Evolutionary conservation across 2,888 invertebrate genomes (phyloP).

Genomic region (Lycocerus yunnanus): DNA sequence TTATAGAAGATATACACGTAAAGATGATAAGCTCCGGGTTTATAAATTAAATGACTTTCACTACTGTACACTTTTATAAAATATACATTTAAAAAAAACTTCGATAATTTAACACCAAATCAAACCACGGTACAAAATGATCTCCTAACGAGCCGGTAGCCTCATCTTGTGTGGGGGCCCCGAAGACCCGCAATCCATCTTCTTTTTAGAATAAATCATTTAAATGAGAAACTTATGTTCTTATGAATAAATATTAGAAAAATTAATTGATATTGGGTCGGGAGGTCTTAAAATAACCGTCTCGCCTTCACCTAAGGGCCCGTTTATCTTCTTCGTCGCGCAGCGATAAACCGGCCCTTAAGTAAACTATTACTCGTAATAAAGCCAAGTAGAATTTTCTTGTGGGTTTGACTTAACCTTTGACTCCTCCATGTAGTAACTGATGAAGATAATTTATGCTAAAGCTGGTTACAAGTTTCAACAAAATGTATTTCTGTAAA

Average conservation of each 20-base stretch:
- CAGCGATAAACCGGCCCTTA: not conserved
- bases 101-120: not conserved
- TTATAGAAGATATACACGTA: not conserved
- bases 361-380: conserved; percentile 16
- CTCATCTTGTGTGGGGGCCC: not conserved
- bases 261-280: not conserved
- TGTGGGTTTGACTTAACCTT: conserved; percentile 32
- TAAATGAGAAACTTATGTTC: not conserved
- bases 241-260: not conserved
- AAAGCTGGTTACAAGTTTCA: not conserved
- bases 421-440: conserved; percentile 26
- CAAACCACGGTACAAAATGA: no score
- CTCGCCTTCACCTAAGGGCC: not conserved
- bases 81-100: not conserved
- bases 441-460: not conserved
- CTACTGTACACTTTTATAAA: not conserved
- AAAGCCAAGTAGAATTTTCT: conserved; percentile 13
- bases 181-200: not conserved
- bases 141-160: not conserved
- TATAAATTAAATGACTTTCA: conserved; percentile 4
- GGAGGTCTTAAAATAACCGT: no score
- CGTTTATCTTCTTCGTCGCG: not conserved
- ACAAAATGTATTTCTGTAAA: not conserved
- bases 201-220: not conserved
- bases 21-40: not conserved